phyloP scores from a whole-genome alignment of 2,888 invertebrate species.

The Platerodrilus igneus region DNA sequence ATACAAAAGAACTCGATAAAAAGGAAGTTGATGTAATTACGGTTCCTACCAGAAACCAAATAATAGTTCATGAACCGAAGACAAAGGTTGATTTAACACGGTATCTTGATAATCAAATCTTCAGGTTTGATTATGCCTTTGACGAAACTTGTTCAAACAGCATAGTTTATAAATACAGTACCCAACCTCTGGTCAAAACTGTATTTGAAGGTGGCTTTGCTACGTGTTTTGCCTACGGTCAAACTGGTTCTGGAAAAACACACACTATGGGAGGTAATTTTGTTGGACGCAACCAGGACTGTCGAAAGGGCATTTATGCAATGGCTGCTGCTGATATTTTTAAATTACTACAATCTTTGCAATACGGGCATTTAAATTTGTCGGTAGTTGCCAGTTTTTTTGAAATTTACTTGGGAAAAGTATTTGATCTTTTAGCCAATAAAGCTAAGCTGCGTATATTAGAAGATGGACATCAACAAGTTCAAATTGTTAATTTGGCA shows the following conservation, averaged over 20 bases:
- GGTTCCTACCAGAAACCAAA: constrained; percentile 89
- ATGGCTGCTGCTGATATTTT: constrained; percentile 96
- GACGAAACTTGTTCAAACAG: constrained; percentile 94
- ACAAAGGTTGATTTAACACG: constrained; percentile 97
- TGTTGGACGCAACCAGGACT: constrained; percentile 91
- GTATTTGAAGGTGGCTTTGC: constrained; percentile 99
- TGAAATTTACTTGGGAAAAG: constrained; percentile 99
- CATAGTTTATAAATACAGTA: constrained; percentile 96
- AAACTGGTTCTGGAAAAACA: constrained; percentile 95
- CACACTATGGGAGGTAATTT: constrained; percentile 99
- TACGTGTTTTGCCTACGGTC: constrained; percentile 99
- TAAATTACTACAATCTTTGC: constrained; percentile 66
- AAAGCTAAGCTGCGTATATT: constrained; percentile 92
- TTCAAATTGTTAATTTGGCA: constrained; percentile 94
- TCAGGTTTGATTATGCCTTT: constrained; percentile 98
- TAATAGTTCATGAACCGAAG: constrained; percentile 90
- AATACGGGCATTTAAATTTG: constrained; percentile 79
- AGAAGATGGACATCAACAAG: constrained; percentile 96
- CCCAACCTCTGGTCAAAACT: constrained; percentile 93
- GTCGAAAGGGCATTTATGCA: constrained; percentile 95
- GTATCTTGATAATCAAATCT: constrained; percentile 96
- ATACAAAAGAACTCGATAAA: constrained; percentile 79
- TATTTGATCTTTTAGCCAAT: constrained; percentile 82
- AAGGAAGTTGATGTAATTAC: constrained; percentile 97
- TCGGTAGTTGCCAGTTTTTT: constrained; percentile 94